These are phyloP conservation scores for Augochlorella aurata DNA, from an alignment of 2,888 invertebrate species.

Conservation along the genomic window DNA sequence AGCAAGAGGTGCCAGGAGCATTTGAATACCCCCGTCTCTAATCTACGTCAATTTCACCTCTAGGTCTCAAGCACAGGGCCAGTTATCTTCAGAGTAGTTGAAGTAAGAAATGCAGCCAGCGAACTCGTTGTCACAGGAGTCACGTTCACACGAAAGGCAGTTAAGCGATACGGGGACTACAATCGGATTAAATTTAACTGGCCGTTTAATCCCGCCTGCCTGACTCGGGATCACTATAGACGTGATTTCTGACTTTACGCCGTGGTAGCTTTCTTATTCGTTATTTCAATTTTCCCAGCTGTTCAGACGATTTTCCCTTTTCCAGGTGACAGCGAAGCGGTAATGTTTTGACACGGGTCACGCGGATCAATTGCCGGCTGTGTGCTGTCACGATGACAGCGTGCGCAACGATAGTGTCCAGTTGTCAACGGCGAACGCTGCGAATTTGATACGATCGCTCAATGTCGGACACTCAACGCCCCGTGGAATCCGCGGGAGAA, in stretches of 20 bases:
- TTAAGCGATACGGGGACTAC: slow-evolving; percentile 5
- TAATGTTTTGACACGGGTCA: slow-evolving; percentile 29
- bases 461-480: slow-evolving; percentile 33
- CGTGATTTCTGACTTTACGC: background rate
- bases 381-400: slow-evolving; percentile 24
- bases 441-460: slow-evolving; percentile 47
- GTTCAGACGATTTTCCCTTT: background rate
- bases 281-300: background rate
- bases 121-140: slow-evolving; percentile 10
- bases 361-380: slow-evolving; percentile 19
- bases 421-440: slow-evolving; percentile 38
- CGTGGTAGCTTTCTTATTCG: background rate
- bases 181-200: background rate
- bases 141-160: slow-evolving; percentile 15
- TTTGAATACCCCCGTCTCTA: background rate
- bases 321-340: too few species aligned
- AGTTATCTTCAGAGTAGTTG: background rate
- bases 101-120: slow-evolving; percentile 3
- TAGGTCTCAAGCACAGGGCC: background rate
- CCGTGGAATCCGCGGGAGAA: slow-evolving; percentile 45
- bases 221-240: background rate
- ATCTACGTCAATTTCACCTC: background rate
- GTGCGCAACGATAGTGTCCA: slow-evolving; percentile 21
- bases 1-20: background rate
- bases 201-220: background rate